A percentile compares a stretch with the other conserved stretches of the same genome.
Conservation (phyloP, 2,113 vertebrate species). For the Asarcornis scutulata region DNA sequence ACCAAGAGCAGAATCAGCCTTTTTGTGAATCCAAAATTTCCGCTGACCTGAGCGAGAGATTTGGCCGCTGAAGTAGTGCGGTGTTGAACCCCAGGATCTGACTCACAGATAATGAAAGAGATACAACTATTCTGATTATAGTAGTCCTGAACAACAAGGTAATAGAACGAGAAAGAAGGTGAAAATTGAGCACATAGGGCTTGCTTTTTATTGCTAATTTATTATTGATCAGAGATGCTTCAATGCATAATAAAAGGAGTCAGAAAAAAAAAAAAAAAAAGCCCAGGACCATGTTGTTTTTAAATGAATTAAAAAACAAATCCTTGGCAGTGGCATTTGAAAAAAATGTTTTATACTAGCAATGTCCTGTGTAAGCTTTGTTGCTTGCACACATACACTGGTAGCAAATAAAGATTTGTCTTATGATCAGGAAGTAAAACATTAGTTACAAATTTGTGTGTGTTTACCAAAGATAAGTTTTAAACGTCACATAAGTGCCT, state of each 20-base stretch:
- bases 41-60: not conserved
- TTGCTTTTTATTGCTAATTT: slow-evolving; percentile 15
- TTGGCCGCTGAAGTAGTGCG: not conserved
- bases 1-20: not conserved
- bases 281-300: not conserved
- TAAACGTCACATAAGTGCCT: slow-evolving; percentile 78
- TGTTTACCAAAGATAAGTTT: slow-evolving; percentile 78
- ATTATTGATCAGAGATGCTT: slow-evolving; percentile 8
- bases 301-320: not conserved
- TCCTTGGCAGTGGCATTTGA: slow-evolving; percentile 17
- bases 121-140: not conserved
- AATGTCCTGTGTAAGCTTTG: not conserved
- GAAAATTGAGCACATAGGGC: not conserved
- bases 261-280: not conserved
- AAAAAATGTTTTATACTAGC: not conserved
- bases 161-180: not conserved
- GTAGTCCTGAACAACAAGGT: not conserved
- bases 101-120: not conserved
- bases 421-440: slow-evolving; percentile 24
- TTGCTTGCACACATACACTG: not conserved
- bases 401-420: slow-evolving; percentile 10
- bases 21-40: not conserved
- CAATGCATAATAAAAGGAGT: not conserved
- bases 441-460: not conserved
- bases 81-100: not conserved